phyloP scores from a whole-genome alignment of 2,888 invertebrate species.

The Andrena haemorrhoa region DNA sequence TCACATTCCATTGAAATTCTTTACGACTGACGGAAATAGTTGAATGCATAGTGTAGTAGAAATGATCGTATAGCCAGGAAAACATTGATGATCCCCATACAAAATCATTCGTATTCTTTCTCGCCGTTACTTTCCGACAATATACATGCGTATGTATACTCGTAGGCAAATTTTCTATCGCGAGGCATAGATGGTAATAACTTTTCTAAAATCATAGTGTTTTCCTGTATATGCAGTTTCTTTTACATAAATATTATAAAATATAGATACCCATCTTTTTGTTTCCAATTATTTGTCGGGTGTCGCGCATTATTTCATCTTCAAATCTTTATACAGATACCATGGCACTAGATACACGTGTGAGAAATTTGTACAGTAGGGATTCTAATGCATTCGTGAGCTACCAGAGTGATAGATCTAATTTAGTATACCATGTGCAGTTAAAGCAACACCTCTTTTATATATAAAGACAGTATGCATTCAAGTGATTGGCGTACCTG shows the following conservation, averaged over 20 bases:
- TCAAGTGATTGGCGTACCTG: constrained; percentile 51
- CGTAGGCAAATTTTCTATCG: constrained; percentile 38
- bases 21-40: constrained; percentile 24
- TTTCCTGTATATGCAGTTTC: constrained; percentile 43
- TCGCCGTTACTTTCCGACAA: constrained; percentile 40
- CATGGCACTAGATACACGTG: constrained; percentile 53
- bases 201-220: constrained; percentile 40
- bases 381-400: constrained; percentile 50
- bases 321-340: constrained; percentile 35
- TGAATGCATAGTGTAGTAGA: constrained; percentile 26
- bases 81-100: constrained; percentile 38
- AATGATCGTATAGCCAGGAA: constrained; percentile 39
- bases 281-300: constrained; percentile 24
- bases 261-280: constrained; percentile 30
- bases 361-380: constrained; percentile 64
- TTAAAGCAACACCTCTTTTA: constrained; percentile 51
- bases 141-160: constrained; percentile 38
- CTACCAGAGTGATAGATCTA: constrained; percentile 36
- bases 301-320: constrained; percentile 35
- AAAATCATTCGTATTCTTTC: constrained; percentile 27
- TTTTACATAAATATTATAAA: constrained; percentile 30
- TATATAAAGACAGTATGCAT: constrained; percentile 44
- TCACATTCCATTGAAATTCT: constrained; percentile 57
- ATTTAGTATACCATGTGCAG: constrained; percentile 45
- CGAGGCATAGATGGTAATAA: constrained; percentile 18